Conservation (phyloP, 2,888 invertebrate genomes). For the Amphipoea lucens region DNA sequence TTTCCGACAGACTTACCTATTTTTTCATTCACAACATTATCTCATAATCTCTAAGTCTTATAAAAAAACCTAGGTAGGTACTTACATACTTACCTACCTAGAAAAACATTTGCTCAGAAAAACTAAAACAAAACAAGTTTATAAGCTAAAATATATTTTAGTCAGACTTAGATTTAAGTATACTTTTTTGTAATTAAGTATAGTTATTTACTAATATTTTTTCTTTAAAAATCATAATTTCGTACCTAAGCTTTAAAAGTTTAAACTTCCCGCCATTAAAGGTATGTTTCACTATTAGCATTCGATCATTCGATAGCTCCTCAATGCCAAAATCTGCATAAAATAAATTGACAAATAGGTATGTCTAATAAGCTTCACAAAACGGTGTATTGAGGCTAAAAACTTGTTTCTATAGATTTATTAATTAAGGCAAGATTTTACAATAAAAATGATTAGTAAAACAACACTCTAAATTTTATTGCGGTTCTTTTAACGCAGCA, state of each 20-base stretch:
- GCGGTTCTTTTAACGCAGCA: constrained; percentile 21
- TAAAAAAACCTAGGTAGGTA: not conserved
- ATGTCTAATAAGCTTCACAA: not conserved
- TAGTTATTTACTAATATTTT: not conserved
- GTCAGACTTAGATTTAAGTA: not conserved
- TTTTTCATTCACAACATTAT: not conserved
- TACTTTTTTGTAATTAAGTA: too few species aligned
- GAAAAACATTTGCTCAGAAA: not conserved
- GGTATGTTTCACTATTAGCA: constrained; percentile 7
- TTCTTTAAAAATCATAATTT: not conserved
- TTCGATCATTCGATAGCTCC: not conserved
- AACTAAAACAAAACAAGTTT: not conserved
- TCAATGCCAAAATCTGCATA: not conserved
- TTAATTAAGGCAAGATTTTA: not conserved
- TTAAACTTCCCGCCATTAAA: constrained; percentile 18
- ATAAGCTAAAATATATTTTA: not conserved
- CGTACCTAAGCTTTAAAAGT: not conserved
- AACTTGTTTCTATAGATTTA: not conserved
- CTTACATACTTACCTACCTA: not conserved
- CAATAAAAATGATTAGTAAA: not conserved
- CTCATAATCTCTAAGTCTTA: not conserved
- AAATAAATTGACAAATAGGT: not conserved
- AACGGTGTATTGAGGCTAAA: not conserved
- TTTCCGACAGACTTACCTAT: not conserved
- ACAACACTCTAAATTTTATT: not conserved